phyloP scores from a whole-genome alignment of 2,797 vertebrate species.

The Mustela erminea region DNA sequence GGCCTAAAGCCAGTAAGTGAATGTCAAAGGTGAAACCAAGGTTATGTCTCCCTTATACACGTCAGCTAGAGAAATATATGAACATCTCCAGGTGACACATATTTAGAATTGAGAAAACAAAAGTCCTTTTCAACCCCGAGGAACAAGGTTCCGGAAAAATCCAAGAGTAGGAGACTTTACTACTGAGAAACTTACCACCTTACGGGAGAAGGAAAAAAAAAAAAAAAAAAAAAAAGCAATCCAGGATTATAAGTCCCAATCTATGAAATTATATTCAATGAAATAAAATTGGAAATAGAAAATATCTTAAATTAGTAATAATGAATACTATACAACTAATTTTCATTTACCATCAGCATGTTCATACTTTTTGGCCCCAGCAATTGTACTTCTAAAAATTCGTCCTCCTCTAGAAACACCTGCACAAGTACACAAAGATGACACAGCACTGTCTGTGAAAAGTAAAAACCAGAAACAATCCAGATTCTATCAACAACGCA shows the following conservation, averaged over 20 bases:
- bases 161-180: neutral
- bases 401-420: neutral
- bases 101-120: constrained; percentile 43
- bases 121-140: constrained; percentile 34
- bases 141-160: constrained; percentile 36
- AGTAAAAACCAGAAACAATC: neutral
- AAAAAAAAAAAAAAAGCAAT: neutral
- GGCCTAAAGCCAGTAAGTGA: neutral
- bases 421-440: neutral
- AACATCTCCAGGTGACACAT: constrained; percentile 34
- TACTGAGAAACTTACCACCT: neutral
- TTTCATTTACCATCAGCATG: constrained; percentile 32
- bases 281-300: constrained; percentile 48
- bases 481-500: neutral
- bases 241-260: neutral
- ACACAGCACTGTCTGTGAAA: neutral
- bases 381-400: constrained; percentile 10
- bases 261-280: constrained; percentile 36
- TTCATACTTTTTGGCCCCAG: neutral
- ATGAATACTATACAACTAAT: constrained; percentile 23
- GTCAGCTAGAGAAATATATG: neutral
- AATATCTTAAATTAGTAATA: constrained; percentile 53
- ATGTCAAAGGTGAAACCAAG: neutral
- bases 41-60: neutral
- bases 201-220: neutral